Conservation (phyloP, 2,888 invertebrate genomes). For the Lamellibrachia satsuma region DNA sequence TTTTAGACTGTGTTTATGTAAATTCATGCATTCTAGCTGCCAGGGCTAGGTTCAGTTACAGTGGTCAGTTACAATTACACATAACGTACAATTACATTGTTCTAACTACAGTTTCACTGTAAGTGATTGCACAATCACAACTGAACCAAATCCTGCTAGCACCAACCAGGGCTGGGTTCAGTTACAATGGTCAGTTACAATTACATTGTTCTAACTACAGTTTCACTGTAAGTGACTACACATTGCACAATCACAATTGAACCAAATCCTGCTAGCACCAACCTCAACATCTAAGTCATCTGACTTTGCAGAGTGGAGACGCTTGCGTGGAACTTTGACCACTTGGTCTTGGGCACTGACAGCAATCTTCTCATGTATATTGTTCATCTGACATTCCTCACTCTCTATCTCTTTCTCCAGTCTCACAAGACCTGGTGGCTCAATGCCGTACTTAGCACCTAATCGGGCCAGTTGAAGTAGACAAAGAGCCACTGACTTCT, state of each 20-base stretch:
- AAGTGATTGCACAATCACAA: no score
- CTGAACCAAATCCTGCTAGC: not conserved
- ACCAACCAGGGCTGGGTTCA: not conserved
- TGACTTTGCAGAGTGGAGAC: not conserved
- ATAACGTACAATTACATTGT: not conserved
- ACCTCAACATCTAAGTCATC: constrained; percentile 24
- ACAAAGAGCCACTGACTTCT: constrained; percentile 84
- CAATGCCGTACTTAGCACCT: constrained; percentile 78
- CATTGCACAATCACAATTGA: not conserved
- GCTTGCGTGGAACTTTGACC: not conserved
- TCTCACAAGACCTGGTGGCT: constrained; percentile 80
- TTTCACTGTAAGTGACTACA: not conserved
- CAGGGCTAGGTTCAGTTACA: no score
- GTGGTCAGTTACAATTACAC: no score
- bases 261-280: not conserved
- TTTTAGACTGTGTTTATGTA: no score
- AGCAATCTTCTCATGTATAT: not conserved
- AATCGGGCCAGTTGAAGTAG: constrained; percentile 85
- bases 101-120: not conserved
- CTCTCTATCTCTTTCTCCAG: constrained; percentile 29
- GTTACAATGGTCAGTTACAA: no score
- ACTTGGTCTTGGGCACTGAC: constrained; percentile 20
- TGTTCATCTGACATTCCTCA: constrained; percentile 21
- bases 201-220: not conserved
- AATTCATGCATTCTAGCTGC: not conserved